Percentiles rank a stretch among this genome's conserved stretches.
Conservation (phyloP, 1,140 invertebrate species). For the Eubasilissa regina region DNA sequence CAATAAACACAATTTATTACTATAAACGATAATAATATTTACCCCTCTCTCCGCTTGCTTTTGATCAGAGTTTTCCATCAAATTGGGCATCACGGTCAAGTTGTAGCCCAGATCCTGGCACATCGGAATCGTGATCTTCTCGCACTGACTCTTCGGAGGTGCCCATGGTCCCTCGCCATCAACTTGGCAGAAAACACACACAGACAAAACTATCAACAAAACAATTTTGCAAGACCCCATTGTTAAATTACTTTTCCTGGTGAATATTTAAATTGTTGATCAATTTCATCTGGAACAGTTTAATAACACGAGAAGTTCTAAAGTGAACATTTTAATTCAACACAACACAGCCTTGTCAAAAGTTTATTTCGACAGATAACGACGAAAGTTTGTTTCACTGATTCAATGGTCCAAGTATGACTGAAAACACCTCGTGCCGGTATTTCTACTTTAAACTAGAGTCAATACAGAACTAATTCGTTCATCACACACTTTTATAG, state of each 20-base stretch:
- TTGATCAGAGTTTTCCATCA: slow-evolving; percentile 84
- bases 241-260: background rate
- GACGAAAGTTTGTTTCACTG: slow-evolving; percentile 6
- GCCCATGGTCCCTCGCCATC: slow-evolving; percentile 65
- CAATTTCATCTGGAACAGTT: background rate
- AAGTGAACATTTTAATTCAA: background rate
- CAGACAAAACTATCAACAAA: slow-evolving; percentile 41
- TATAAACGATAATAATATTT: slow-evolving; percentile 63
- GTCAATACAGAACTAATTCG: slow-evolving; percentile 16
- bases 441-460: background rate
- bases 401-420: background rate
- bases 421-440: slow-evolving; percentile 7
- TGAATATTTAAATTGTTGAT: background rate
- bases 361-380: background rate
- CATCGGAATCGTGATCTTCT: slow-evolving; percentile 84
- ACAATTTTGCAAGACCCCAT: slow-evolving; percentile 7
- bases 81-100: slow-evolving; percentile 90
- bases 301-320: background rate
- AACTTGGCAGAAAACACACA: slow-evolving; percentile 46
- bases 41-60: slow-evolving; percentile 82
- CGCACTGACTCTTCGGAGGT: slow-evolving; percentile 77
- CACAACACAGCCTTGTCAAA: slow-evolving; percentile 1
- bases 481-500: slow-evolving; percentile 35
- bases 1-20: too few relatives aligned
- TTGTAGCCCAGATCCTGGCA: slow-evolving; percentile 90